Evolutionary conservation across 2,113 vertebrate genomes (phyloP).

Genomic region (Epinephelus fuscoguttatus): DNA sequence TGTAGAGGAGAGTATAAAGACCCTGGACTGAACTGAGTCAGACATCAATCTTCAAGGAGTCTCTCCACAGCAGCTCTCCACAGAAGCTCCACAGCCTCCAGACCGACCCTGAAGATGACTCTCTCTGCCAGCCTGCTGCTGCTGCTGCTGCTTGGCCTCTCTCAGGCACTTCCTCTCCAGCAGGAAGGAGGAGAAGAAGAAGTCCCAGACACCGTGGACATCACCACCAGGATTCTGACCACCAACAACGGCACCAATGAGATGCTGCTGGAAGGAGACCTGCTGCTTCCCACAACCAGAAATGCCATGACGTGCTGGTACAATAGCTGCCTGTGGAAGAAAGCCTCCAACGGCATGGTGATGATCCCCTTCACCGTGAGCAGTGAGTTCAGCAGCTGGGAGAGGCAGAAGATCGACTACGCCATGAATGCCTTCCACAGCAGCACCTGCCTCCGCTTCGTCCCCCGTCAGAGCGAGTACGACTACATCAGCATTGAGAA

Average conservation of each 20-base stretch:
- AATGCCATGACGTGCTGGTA: constrained; percentile 29
- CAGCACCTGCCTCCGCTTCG: constrained; percentile 47
- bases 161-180: constrained; percentile 40
- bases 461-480: constrained; percentile 5
- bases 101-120: constrained; percentile 46
- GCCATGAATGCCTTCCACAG: constrained; percentile 16
- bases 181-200: background rate
- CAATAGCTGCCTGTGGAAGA: constrained; percentile 27
- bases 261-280: constrained; percentile 54
- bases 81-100: constrained; percentile 29
- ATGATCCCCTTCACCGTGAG: constrained; percentile 36
- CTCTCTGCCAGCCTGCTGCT: constrained; percentile 45
- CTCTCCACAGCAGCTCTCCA: constrained; percentile 37
- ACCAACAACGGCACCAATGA: constrained; percentile 22
- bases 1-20: constrained; percentile 56
- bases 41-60: constrained; percentile 43
- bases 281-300: constrained; percentile 47
- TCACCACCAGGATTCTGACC: constrained; percentile 43
- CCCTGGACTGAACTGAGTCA: constrained; percentile 31
- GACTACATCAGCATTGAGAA: constrained; percentile 50
- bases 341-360: constrained; percentile 36
- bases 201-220: constrained; percentile 8
- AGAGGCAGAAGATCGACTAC: background rate
- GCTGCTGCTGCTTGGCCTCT: constrained; percentile 53
- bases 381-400: background rate